Base-by-base conservation (phyloP, 1,140 invertebrate genomes). In the Sipha flava region DNA sequence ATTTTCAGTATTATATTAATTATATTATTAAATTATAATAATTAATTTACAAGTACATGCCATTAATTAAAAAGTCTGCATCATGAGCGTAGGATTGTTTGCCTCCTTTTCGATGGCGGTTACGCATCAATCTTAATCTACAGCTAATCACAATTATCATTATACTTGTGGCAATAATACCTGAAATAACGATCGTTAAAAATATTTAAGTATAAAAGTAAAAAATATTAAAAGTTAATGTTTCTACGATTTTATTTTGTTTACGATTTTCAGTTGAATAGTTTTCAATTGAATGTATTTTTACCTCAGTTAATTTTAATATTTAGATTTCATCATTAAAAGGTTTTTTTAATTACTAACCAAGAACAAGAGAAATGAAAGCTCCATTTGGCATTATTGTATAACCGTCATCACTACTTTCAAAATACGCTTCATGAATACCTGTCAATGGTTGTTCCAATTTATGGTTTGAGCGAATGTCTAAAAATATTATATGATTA, bases 21-120 rank as follows among this genome's bases (percentile, higher is more conserved):
- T 54, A 54, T 16, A 54, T 54, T n/a, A 54, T 5, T 29, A 3
- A 59, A 59, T 73, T 52, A 31, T 34, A 12, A 31, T 23, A 45
- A 9, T 18, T 9, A 16, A 80, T 23, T 81, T 91, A 97, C 83
- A 98, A 90, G 87, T 98, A 98, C 95, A 98, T 97, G 83, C 96
- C 96, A 87, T 98, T 98, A 81, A 98, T 95, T 80, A 98, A 89
- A 87, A 96, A 98, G 88, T 98, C 96, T 2, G 95, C 94, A 86
- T 98, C 96, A 85, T 97, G 95, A 3, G 94, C 93, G 83, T 94
- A 94, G n/a, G 92, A 89, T 62, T 92, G 90, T 84, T 95, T 92
- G 18, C 94, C 92, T 82, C 92, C 88, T 75, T 93, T 89, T 81
- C 92, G 87, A 82, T 93, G 88, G 82, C 91, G 88, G 81, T 90